phyloP scores from a whole-genome alignment of 2,113 vertebrate species.

The Leptobrachium ailaonicum region DNA sequence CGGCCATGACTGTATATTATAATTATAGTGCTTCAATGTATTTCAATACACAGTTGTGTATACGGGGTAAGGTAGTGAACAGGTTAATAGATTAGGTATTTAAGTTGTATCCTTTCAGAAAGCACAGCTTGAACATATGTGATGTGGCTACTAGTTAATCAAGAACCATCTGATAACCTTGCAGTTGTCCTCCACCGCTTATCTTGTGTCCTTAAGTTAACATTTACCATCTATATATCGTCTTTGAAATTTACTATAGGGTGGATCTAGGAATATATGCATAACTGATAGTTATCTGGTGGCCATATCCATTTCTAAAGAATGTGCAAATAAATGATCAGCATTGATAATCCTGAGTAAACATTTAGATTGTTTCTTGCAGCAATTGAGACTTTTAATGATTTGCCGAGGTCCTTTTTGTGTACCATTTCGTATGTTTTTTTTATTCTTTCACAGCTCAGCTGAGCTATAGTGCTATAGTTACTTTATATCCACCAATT shows the following conservation, averaged over 20 bases:
- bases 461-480: too few species aligned
- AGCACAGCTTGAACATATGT: too few species aligned
- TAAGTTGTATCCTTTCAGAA: too few species aligned
- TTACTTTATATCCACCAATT: too few species aligned
- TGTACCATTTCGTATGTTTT: neutral
- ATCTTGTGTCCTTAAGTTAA: neutral
- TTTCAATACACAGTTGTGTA: too few species aligned
- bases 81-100: too few species aligned
- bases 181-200: neutral
- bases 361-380: neutral
- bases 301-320: constrained; percentile 11
- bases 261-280: neutral
- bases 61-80: too few species aligned
- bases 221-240: neutral
- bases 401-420: neutral
- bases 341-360: neutral
- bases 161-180: neutral
- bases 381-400: constrained; percentile 7
- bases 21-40: too few species aligned
- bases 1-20: too few species aligned
- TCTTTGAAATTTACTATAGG: constrained; percentile 27
- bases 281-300: neutral
- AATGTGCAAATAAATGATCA: constrained; percentile 19
- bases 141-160: too few species aligned
- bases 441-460: neutral